These are phyloP conservation scores for Lithophane leautieri DNA, from an alignment of 2,888 invertebrate species.

Conservation along the genomic window DNA sequence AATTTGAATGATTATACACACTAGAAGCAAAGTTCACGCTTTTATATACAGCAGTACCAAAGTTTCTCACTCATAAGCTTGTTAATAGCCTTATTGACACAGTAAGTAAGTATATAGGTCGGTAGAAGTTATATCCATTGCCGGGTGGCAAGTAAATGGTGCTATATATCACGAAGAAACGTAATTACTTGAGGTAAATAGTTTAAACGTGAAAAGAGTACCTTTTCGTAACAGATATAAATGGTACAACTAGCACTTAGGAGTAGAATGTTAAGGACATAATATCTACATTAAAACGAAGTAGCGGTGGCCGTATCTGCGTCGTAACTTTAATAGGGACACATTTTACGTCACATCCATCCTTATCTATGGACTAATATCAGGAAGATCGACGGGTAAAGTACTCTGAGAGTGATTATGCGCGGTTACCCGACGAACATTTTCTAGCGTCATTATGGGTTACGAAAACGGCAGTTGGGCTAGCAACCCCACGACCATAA, in stretches of 20 bases:
- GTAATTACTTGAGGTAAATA: constrained; percentile 55
- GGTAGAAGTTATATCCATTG: constrained; percentile 47
- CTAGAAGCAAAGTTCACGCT: constrained; percentile 18
- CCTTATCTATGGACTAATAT: constrained; percentile 64
- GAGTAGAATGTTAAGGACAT: constrained; percentile 40
- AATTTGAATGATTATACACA: constrained; percentile 55
- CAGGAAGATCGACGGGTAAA: constrained; percentile 63
- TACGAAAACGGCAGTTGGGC: constrained; percentile 68
- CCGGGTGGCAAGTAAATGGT: constrained; percentile 52
- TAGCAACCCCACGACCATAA: constrained; percentile 69
- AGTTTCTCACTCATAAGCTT: constrained; percentile 30
- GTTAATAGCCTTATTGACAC: constrained; percentile 31
- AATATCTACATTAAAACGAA: constrained; percentile 55
- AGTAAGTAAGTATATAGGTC: constrained; percentile 32
- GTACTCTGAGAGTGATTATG: constrained; percentile 69
- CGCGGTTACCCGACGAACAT: constrained; percentile 71
- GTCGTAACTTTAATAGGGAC: constrained; percentile 59
- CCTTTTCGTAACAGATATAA: constrained; percentile 50
- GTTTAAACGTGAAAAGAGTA: constrained; percentile 53
- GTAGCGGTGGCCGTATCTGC: constrained; percentile 48
- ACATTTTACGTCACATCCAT: constrained; percentile 60
- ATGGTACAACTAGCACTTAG: constrained; percentile 41
- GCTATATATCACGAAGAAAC: constrained; percentile 57
- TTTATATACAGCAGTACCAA: constrained; percentile 19
- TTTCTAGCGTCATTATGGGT: constrained; percentile 75